Percentiles rank a stretch among this genome's conserved stretches.
phyloP scores from a whole-genome alignment of 2,113 vertebrate species.

The Tachycineta bicolor region DNA sequence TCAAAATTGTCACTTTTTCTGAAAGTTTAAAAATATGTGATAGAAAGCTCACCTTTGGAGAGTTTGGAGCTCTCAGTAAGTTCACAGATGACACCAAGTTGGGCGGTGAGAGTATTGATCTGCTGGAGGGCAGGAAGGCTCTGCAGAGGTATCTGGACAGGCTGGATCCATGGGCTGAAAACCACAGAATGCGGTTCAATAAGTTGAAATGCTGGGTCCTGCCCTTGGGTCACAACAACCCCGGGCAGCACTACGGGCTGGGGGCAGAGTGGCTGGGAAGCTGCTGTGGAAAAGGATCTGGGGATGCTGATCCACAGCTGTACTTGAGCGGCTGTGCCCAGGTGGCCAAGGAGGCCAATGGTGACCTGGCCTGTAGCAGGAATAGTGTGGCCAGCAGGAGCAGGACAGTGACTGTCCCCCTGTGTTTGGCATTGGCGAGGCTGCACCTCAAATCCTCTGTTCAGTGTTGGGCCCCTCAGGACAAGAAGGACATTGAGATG shows the following conservation, averaged over 20 bases:
- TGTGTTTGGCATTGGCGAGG: accelerated
- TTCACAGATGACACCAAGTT: not conserved
- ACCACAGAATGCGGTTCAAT: accelerated
- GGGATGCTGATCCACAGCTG: not conserved
- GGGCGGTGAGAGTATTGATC: not conserved
- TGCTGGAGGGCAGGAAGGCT: not conserved
- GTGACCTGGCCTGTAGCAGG: not conserved
- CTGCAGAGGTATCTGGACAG: not conserved
- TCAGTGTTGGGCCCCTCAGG: not conserved
- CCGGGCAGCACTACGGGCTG: accelerated
- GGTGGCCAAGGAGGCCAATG: not conserved
- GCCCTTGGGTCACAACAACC: not conserved
- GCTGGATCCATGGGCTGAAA: not conserved
- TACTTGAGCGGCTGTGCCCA: not conserved
- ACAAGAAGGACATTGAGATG: not conserved
- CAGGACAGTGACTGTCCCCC: accelerated
- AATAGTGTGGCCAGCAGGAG: not conserved
- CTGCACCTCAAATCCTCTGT: accelerated
- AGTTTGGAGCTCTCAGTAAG: not conserved
- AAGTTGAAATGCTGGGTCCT: accelerated
- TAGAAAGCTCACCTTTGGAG: not conserved
- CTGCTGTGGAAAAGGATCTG: not conserved
- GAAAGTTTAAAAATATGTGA: not conserved
- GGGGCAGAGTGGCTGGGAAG: not conserved
- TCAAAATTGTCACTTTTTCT: not conserved